phyloP scores from a whole-genome alignment of 2,113 vertebrate genomes.

The human (Homo sapiens) region GRCh38 chr6:68704501-68705000 shows the following conservation, averaged over 20 bases:
- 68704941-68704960: not conserved
- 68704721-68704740: not conserved
- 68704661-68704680: not conserved
- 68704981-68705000: not conserved
- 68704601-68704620: not conserved
- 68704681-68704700: not conserved
- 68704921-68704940: not conserved
- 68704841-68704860: not conserved
- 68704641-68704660: not conserved
- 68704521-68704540: not conserved
- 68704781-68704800: slow-evolving; percentile 31
- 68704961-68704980: not conserved
- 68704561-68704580: slow-evolving; percentile 2
- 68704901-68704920: not conserved
- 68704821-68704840: slow-evolving; percentile 28
- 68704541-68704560: not conserved
- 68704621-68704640: not conserved
- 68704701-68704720: not conserved
- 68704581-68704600: not conserved
- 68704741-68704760: not conserved
- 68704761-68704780: not conserved
- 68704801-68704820: not conserved
- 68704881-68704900: not conserved
- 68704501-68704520: not conserved
- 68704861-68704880: not conserved